Conservation (phyloP, 1,140 invertebrate genomes). For the Eupristina koningsbergeri region DNA sequence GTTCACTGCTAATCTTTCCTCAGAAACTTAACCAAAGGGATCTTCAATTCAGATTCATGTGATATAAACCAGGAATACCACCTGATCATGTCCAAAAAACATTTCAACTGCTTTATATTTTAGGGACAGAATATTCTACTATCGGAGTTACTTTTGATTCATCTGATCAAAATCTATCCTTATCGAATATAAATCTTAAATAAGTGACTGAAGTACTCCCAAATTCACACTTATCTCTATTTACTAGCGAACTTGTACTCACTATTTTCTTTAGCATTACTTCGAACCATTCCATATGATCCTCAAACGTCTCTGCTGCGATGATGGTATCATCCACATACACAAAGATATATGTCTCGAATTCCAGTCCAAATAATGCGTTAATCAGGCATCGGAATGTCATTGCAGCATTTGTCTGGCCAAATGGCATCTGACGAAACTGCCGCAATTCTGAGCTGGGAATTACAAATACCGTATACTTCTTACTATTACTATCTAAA, state of each 20-base stretch:
- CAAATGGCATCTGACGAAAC: conserved; percentile 3
- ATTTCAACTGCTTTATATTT: too few species aligned
- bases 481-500: background rate
- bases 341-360: conserved; percentile 6
- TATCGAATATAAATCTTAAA: too few species aligned
- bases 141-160: too few species aligned
- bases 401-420: background rate
- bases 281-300: background rate
- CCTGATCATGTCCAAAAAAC: too few species aligned
- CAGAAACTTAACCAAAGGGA: background rate
- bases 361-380: conserved; percentile 14
- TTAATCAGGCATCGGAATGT: conserved; percentile 21
- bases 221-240: conserved; percentile 32
- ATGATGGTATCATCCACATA: conserved; percentile 37
- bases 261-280: background rate
- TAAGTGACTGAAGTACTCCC: background rate
- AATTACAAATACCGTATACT: conserved; percentile 16
- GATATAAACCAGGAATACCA: too few species aligned
- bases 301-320: conserved; percentile 10
- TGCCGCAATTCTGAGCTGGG: conserved; percentile 21
- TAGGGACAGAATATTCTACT: too few species aligned
- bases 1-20: too few species aligned
- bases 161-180: too few species aligned
- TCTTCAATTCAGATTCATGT: background rate
- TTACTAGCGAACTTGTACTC: background rate